Evolutionary conservation across 2,113 vertebrate genomes (phyloP).

Genomic region (Bufo bufo): DNA sequence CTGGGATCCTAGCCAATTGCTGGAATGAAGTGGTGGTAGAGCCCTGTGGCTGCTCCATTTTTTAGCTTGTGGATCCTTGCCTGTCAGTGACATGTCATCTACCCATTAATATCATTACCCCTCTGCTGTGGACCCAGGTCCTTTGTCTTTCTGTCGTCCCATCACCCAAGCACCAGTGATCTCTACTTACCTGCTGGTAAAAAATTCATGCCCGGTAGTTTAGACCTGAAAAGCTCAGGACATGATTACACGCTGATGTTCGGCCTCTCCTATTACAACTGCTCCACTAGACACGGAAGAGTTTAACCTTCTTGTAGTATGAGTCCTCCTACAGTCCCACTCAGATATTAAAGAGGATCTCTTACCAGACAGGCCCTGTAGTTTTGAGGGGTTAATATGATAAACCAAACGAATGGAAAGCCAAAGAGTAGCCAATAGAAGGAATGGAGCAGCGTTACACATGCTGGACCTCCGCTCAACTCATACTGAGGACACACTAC

Average conservation of each 20-base stretch:
- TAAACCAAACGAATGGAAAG: not conserved
- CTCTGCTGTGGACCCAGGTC: not conserved
- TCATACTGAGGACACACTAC: no score
- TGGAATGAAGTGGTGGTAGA: not conserved
- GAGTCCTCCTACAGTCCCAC: not conserved
- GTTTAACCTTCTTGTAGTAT: not conserved
- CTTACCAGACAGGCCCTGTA: not conserved
- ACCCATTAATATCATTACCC: not conserved
- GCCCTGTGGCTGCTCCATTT: not conserved
- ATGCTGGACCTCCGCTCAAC: no score
- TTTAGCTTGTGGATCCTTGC: not conserved
- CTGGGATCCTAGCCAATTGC: not conserved
- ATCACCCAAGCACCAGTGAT: constrained; percentile 8
- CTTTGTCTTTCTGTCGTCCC: not conserved
- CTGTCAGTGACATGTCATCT: not conserved
- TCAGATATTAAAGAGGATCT: not conserved
- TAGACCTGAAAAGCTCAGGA: not conserved
- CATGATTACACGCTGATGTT: not conserved
- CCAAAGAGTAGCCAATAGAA: no score
- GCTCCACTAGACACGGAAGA: not conserved
- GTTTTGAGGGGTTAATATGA: not conserved
- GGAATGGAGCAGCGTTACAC: no score
- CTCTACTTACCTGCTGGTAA: constrained; percentile 32
- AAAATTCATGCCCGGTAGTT: constrained; percentile 29
- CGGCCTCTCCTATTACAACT: not conserved